These are phyloP conservation scores for Falco cherrug DNA, from an alignment of 2,797 vertebrate genomes.

Conservation along the genomic window DNA sequence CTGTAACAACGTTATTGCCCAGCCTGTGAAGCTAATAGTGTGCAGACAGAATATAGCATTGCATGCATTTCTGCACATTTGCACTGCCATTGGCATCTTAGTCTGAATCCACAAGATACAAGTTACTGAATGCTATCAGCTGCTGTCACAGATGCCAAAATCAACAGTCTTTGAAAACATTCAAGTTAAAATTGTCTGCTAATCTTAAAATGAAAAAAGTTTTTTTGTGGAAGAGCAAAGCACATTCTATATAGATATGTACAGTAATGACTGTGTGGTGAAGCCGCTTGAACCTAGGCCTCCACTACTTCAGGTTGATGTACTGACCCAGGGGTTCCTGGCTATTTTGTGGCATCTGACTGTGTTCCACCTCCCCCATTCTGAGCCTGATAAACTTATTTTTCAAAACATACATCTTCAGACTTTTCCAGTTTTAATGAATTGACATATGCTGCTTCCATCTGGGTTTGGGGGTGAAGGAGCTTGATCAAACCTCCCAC, in stretches of 20 bases:
- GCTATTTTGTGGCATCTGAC: background rate
- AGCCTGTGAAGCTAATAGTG: background rate
- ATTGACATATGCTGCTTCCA: background rate
- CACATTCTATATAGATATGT: rapidly evolving
- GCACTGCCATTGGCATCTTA: background rate
- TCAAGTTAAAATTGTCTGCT: background rate
- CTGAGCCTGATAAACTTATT: background rate
- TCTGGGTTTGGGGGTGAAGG: background rate
- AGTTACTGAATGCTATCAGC: background rate
- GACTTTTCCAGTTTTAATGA: background rate
- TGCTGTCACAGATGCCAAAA: background rate
- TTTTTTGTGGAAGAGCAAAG: background rate
- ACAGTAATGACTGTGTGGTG: background rate
- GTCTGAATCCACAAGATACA: background rate
- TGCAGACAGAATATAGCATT: too few relatives aligned
- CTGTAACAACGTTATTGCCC: background rate
- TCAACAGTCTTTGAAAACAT: background rate
- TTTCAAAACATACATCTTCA: background rate
- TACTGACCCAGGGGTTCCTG: background rate
- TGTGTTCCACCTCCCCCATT: background rate
- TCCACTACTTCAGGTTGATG: background rate
- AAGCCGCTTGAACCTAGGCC: rapidly evolving
- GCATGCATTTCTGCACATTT: background rate
- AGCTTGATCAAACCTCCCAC: background rate
- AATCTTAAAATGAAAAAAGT: background rate